A percentile compares a stretch with the other conserved stretches of the same genome.
Evolutionary conservation across 2,888 invertebrate genomes (phyloP).

Genomic region (Agelastica alni): DNA sequence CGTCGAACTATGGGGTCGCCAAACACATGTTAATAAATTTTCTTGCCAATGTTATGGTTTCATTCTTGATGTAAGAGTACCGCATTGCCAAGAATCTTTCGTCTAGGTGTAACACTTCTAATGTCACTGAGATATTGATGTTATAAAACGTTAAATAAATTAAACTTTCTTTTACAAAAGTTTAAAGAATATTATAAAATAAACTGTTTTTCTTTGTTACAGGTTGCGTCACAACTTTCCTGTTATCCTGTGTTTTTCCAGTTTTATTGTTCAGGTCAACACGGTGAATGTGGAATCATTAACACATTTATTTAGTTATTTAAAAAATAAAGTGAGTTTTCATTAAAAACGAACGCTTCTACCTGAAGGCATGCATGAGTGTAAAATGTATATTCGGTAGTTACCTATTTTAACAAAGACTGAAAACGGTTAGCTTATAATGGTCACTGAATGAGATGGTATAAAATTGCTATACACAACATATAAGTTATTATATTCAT

Average conservation of each 20-base stretch:
- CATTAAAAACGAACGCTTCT: slow-evolving; percentile 47
- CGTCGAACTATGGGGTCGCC: too few species aligned
- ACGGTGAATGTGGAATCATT: slow-evolving; percentile 22
- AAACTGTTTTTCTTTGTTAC: slow-evolving; percentile 16
- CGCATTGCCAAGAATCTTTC: too few species aligned
- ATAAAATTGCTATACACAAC: not conserved
- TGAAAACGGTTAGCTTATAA: slow-evolving; percentile 45
- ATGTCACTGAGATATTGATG: too few species aligned
- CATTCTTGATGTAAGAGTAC: too few species aligned
- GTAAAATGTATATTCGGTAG: slow-evolving; percentile 54
- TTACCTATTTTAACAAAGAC: slow-evolving; percentile 54
- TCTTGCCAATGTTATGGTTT: too few species aligned
- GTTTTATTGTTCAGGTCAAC: slow-evolving; percentile 15
- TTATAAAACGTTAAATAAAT: too few species aligned
- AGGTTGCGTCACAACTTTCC: slow-evolving; percentile 12
- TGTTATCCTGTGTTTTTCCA: slow-evolving; percentile 12
- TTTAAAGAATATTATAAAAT: too few species aligned
- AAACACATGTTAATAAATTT: too few species aligned
- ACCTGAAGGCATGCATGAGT: slow-evolving; percentile 49
- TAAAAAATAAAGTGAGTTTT: slow-evolving; percentile 39
- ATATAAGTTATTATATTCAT: too few species aligned
- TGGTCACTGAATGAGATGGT: slow-evolving; percentile 1
- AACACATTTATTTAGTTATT: slow-evolving; percentile 29
- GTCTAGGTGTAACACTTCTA: too few species aligned
- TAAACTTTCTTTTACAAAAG: not conserved